Conservation (phyloP, 1,140 invertebrate genomes). For the Chymomyza costata region DNA sequence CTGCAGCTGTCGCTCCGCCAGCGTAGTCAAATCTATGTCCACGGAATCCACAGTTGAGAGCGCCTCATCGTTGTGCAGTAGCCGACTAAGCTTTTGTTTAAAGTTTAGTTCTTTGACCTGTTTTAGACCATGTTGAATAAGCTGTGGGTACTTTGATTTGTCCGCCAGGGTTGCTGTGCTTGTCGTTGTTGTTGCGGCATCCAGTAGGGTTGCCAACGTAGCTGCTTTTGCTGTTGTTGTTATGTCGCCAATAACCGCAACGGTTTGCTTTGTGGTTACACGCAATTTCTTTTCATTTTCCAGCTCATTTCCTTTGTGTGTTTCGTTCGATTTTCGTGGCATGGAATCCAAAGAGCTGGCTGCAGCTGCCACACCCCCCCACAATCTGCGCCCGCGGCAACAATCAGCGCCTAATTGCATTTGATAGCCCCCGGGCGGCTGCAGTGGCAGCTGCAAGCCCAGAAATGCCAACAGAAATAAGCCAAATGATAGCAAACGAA, state of each 20-base stretch:
- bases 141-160: constrained; percentile 40
- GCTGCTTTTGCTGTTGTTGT: constrained; percentile 33
- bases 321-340: constrained; percentile 33
- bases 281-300: constrained; percentile 58
- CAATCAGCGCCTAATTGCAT: constrained; percentile 54
- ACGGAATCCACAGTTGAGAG: not conserved
- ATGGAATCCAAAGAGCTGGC: no score
- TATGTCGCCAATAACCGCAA: constrained; percentile 43
- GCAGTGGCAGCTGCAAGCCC: constrained; percentile 17
- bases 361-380: constrained; percentile 18
- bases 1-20: not conserved
- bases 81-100: constrained; percentile 33
- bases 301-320: constrained; percentile 54
- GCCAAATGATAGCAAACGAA: constrained; percentile 60
- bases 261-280: constrained; percentile 39
- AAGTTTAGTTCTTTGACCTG: constrained; percentile 45
- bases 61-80: constrained; percentile 36
- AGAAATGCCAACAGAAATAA: constrained; percentile 68
- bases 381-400: constrained; percentile 23
- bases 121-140: constrained; percentile 11
- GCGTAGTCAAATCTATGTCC: constrained; percentile 6
- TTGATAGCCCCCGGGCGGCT: constrained; percentile 40
- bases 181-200: constrained; percentile 16
- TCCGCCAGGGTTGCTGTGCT: not conserved
- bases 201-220: constrained; percentile 22